These are phyloP conservation scores for Notospermus geniculatus DNA, from an alignment of 1,140 invertebrate species.

Conservation along the genomic window DNA sequence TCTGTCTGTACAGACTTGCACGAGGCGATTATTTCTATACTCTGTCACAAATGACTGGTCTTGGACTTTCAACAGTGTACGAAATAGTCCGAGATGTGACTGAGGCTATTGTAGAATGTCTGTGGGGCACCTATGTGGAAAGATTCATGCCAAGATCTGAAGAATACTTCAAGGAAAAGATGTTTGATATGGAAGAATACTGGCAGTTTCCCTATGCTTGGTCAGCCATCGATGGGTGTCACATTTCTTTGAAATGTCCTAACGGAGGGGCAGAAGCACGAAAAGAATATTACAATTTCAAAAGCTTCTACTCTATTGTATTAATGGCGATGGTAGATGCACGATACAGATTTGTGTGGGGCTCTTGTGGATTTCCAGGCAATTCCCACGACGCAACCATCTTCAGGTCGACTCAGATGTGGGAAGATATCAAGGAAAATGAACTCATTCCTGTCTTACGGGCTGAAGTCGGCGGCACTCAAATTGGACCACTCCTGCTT, in stretches of 20 bases:
- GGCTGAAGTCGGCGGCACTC: neutral
- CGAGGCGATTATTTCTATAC: slow-evolving; percentile 2
- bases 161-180: neutral
- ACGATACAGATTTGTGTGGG: neutral
- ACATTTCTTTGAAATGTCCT: neutral
- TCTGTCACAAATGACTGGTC: neutral
- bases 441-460: neutral
- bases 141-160: neutral
- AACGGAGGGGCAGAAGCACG: neutral
- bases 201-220: neutral
- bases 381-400: neutral
- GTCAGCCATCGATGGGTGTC: neutral
- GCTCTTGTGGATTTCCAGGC: neutral
- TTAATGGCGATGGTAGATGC: neutral
- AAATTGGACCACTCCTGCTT: neutral
- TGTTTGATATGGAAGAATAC: neutral
- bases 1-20: neutral
- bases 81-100: neutral
- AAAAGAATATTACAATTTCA: neutral
- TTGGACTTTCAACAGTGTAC: neutral
- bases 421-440: neutral
- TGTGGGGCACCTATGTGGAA: neutral
- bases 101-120: neutral
- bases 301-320: neutral
- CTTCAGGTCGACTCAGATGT: neutral